Evolutionary conservation across 2,797 vertebrate genomes (phyloP), one percentile per base, ranked within the genome.

Genomic region (Chiroxiphia lanceolata): DNA sequence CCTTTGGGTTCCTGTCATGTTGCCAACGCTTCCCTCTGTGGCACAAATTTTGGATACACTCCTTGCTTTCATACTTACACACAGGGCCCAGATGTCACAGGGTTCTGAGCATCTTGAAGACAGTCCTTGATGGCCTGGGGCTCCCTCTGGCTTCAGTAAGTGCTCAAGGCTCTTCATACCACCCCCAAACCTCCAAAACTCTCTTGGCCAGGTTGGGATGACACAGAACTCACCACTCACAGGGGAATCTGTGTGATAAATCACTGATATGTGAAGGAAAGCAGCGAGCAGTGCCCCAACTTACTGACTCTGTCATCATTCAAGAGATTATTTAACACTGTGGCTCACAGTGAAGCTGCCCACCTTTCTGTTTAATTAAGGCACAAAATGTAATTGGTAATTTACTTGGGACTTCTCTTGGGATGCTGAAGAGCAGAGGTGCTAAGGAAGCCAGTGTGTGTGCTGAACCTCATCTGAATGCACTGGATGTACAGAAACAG

Each of bases 311-410:
- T 93, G 64, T 65, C 90, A 79, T 79, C 50, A 86, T 89, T 95
- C 94, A 87, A 69, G 61, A 9, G 77, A 93, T 95, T 95, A 95
- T 92, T 96, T 97, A 97, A 95, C 16, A 34, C 44, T 34, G 42
- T 72, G 89, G 90, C 92, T 97, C 96, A 92, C 80, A 82, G 71
- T 5, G 33, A 94, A 75, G 80, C 92, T 93, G 91, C 81, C 97
- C 96, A 95, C 96, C 96, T 97, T 97, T 96, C 87, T 88, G 44
- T 84, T 95, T 93, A 96, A 95, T 95, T 94, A 95, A 82, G 94
- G 82, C 57, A 59, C 65, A 54, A 89, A 87, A 61, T 57, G 79
- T 88, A 96, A 95, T 84, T 96, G 87, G 89, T 65, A 96, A 97
- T 95, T 94, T 83, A 86, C 96, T 93, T 77, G 61, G 80, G 44